A percentile compares a stretch with the other conserved stretches of the same genome.
Conservation (phyloP, 2,797 vertebrate genomes). For the Cichlasoma orientale region DNA sequence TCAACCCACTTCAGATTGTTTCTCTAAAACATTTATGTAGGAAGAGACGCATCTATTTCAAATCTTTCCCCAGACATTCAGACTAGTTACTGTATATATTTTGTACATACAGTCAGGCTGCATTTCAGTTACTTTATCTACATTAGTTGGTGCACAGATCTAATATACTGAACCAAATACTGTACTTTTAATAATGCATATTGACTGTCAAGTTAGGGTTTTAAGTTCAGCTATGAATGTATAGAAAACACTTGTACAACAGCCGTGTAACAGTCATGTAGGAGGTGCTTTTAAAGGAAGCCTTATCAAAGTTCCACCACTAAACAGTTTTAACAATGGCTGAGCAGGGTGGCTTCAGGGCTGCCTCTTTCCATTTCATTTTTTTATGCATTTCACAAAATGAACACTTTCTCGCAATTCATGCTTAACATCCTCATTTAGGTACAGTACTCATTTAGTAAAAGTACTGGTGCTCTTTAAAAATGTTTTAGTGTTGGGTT, state of each 20-base stretch:
- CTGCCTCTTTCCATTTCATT: conserved; percentile 40
- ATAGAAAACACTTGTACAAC: conserved; percentile 50
- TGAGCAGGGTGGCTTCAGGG: conserved; percentile 56
- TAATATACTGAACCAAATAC: conserved; percentile 81
- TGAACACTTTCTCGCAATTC: conserved; percentile 7
- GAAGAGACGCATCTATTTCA: conserved; percentile 34
- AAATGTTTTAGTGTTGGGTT: conserved; percentile 34
- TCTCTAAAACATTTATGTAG: conserved; percentile 27
- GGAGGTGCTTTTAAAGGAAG: conserved; percentile 76
- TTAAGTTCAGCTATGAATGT: conserved; percentile 73
- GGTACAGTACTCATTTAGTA: conserved; percentile 18
- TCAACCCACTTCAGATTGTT: conserved; percentile 39
- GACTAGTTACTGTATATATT: conserved; percentile 57
- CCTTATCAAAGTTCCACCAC: conserved; percentile 55
- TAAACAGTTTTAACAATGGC: conserved; percentile 34
- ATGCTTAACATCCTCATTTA: conserved; percentile 35
- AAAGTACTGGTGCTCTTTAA: conserved; percentile 58
- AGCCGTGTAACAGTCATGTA: conserved; percentile 44
- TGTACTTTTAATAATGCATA: conserved; percentile 64
- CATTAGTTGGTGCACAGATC: conserved; percentile 75
- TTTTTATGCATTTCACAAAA: conserved; percentile 5
- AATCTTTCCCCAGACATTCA: conserved; percentile 34
- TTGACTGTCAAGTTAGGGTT: conserved; percentile 63
- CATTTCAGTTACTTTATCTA: conserved; percentile 62
- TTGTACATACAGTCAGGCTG: conserved; percentile 58